phyloP scores from a whole-genome alignment of 2,797 vertebrate genomes.

The Cercopithecus diana region DNA sequence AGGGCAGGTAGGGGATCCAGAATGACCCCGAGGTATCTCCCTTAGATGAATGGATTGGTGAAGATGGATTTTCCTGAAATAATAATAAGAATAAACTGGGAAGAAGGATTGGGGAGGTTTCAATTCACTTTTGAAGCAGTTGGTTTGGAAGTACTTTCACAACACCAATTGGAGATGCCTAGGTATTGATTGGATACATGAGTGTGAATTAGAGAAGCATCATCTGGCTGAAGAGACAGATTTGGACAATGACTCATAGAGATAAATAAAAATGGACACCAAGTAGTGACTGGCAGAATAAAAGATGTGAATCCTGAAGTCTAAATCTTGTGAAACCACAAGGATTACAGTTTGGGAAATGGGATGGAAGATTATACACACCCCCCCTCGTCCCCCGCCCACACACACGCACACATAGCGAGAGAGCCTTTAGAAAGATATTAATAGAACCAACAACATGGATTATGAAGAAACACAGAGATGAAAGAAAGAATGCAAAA shows the following conservation, averaged over 20 bases:
- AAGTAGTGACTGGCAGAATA: neutral
- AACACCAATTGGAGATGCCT: neutral
- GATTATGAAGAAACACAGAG: neutral
- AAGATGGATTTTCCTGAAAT: neutral
- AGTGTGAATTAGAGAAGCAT: neutral
- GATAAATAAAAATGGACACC: neutral
- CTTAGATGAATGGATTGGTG: neutral
- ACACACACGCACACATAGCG: no score
- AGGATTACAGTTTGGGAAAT: neutral
- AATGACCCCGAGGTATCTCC: neutral
- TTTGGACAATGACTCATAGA: neutral
- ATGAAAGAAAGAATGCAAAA: neutral
- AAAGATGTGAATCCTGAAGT: neutral
- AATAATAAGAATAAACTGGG: neutral
- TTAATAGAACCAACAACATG: neutral
- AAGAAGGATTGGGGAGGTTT: neutral
- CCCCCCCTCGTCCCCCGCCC: no score
- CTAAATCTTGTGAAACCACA: neutral
- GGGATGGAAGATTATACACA: neutral
- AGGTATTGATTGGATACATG: neutral
- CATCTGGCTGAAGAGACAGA: neutral
- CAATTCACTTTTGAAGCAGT: neutral
- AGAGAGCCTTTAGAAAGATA: neutral
- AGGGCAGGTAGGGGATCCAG: rapidly evolving
- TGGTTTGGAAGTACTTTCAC: neutral